Evolutionary conservation across 2,888 invertebrate species (phyloP).

Genomic region (Zygaena filipendulae): DNA sequence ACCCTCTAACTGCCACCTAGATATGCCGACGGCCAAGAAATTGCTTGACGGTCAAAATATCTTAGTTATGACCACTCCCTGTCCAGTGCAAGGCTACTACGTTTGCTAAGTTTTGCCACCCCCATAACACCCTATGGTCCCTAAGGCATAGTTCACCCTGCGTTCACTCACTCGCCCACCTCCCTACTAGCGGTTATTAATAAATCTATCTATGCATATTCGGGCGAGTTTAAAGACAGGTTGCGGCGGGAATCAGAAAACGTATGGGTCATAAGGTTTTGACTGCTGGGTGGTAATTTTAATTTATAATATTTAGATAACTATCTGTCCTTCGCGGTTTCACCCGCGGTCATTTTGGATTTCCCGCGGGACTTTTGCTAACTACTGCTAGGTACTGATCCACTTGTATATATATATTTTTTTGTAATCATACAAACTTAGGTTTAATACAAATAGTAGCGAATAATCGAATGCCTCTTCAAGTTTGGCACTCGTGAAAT

Average conservation of each 20-base stretch:
- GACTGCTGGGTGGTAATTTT: no score
- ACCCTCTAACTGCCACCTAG: constrained; percentile 41
- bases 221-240: constrained; percentile 48
- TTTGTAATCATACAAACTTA: no score
- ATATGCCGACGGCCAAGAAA: constrained; percentile 49
- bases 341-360: no score
- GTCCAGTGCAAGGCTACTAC: constrained; percentile 62
- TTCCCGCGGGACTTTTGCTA: no score
- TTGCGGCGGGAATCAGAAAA: constrained; percentile 37
- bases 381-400: no score
- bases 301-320: no score
- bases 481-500: no score
- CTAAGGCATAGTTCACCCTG: constrained; percentile 37
- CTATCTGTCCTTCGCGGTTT: no score
- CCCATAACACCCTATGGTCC: constrained; percentile 30
- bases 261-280: no score
- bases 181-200: constrained; percentile 54
- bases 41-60: constrained; percentile 67
- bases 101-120: constrained; percentile 57
- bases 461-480: no score
- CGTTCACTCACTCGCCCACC: constrained; percentile 20
- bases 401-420: no score
- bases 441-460: no score
- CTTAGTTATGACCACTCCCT: constrained; percentile 68
- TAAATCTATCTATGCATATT: constrained; percentile 65